These are phyloP conservation scores for Lutjanus erythropterus DNA, from an alignment of 2,113 vertebrate species.

Conservation along the genomic window DNA sequence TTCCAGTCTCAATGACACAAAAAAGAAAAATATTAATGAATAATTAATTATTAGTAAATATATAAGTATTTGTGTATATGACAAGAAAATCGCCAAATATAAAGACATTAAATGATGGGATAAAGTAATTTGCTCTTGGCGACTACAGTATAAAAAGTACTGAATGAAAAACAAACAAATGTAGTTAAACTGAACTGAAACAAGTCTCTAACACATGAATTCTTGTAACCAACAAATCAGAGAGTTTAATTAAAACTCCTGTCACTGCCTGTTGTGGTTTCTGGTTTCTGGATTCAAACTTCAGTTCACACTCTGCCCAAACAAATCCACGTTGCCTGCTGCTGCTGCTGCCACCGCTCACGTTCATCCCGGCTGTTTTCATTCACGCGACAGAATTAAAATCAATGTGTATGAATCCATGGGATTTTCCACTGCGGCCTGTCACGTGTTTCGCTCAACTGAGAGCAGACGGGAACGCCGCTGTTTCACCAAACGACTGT, in stretches of 20 bases:
- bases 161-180: too few relatives aligned
- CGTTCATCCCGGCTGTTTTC: constrained; percentile 42
- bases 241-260: constrained; percentile 12
- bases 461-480: constrained; percentile 12
- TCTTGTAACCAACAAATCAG: background rate
- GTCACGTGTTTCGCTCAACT: constrained; percentile 59
- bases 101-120: background rate
- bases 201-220: background rate
- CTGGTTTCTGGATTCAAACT: constrained; percentile 10
- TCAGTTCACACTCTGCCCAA: constrained; percentile 20
- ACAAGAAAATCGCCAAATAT: background rate
- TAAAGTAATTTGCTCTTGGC: background rate
- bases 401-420: constrained; percentile 78
- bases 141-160: background rate
- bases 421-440: constrained; percentile 70
- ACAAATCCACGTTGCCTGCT: constrained; percentile 14
- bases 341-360: constrained; percentile 22
- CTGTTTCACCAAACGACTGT: constrained; percentile 16
- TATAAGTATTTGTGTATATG: background rate
- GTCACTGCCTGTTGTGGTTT: constrained; percentile 22
- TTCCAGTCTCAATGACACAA: background rate
- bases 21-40: too few relatives aligned
- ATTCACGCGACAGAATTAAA: constrained; percentile 60
- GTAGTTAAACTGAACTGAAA: background rate
- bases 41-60: too few relatives aligned